Evolutionary conservation across 2,888 invertebrate genomes (phyloP).

Genomic region (Pammene aurita): DNA sequence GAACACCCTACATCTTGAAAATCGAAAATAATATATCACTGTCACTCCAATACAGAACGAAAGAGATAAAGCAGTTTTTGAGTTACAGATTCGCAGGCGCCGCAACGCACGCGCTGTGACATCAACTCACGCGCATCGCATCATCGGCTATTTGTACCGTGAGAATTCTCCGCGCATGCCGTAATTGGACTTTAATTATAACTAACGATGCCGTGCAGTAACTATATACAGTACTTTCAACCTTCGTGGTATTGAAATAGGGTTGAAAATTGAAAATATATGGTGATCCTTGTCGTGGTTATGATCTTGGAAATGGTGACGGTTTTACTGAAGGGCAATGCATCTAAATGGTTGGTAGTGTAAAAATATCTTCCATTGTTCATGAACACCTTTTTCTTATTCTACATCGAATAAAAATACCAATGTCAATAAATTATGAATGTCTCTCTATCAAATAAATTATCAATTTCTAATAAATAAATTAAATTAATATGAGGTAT

Average conservation of each 20-base stretch:
- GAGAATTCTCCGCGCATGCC: conserved; percentile 16
- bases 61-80: no score
- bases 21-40: no score
- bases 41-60: no score
- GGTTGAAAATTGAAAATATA: not conserved
- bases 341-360: not conserved
- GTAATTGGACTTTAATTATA: conserved; percentile 20
- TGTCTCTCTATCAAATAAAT: no score
- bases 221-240: not conserved
- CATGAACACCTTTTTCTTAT: not conserved
- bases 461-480: no score
- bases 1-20: no score
- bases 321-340: not conserved
- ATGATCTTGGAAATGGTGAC: not conserved
- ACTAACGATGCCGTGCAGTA: not conserved
- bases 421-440: no score
- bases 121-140: conserved; percentile 58
- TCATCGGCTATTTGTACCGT: conserved; percentile 55
- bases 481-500: no score
- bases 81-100: conserved; percentile 43
- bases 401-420: not conserved
- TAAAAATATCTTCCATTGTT: not conserved
- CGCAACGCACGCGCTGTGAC: conserved; percentile 58
- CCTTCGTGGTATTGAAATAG: not conserved
- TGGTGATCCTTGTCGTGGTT: not conserved